Evolutionary conservation across 2,797 vertebrate species (phyloP).

Genomic region (Sciurus vulgaris): DNA sequence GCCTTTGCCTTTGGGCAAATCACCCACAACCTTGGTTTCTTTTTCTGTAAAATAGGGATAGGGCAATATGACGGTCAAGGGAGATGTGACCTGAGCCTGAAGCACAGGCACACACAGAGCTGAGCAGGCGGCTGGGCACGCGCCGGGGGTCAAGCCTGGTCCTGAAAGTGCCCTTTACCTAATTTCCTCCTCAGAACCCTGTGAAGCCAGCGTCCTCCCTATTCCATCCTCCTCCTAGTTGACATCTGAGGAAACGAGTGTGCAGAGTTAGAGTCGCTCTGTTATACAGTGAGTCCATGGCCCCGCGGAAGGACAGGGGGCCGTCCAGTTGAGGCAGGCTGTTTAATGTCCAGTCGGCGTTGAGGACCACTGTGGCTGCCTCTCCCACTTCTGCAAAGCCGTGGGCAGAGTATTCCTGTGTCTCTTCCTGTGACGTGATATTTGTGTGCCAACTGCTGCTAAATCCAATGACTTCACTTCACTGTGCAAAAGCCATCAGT

Average conservation of each 20-base stretch:
- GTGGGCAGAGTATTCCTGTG: too few species aligned
- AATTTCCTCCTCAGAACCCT: neutral
- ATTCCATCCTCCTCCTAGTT: neutral
- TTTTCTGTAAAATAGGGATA: neutral
- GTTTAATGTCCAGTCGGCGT: accelerated
- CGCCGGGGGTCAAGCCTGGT: accelerated
- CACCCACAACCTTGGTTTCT: neutral
- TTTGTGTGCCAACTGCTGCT: too few species aligned
- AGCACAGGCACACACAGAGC: accelerated
- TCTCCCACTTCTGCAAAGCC: neutral
- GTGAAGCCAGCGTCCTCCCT: neutral
- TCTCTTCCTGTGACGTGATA: accelerated
- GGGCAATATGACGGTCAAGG: neutral
- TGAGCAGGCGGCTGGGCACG: too few species aligned
- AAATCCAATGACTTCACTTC: neutral
- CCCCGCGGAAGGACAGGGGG: too few species aligned
- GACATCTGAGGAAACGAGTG: neutral
- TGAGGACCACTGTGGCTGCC: too few species aligned
- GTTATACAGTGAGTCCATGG: too few species aligned
- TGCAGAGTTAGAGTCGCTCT: neutral
- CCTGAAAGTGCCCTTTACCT: neutral
- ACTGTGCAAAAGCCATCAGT: accelerated
- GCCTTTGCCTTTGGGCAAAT: neutral
- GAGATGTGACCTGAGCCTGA: accelerated
- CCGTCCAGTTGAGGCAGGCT: too few species aligned